phyloP scores from a whole-genome alignment of 2,113 vertebrate species.

The Triplophysa dalaica region DNA sequence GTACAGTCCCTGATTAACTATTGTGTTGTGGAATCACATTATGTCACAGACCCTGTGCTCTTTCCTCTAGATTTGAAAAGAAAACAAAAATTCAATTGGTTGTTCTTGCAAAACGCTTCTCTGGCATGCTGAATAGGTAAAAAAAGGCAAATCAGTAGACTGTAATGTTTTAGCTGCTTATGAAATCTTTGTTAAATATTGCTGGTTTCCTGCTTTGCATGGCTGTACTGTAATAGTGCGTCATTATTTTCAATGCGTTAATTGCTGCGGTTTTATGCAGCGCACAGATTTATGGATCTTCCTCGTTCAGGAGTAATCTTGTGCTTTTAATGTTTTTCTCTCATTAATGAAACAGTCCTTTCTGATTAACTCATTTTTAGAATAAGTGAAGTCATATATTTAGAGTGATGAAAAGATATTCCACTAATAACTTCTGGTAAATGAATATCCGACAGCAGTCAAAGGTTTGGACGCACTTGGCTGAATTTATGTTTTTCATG shows the following conservation, averaged over 20 bases:
- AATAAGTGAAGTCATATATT: slow-evolving; percentile 29
- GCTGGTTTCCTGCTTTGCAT: slow-evolving; percentile 14
- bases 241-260: slow-evolving; percentile 2
- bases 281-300: slow-evolving; percentile 3
- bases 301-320: neutral
- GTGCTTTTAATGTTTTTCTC: slow-evolving; percentile 7
- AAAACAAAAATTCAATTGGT: neutral
- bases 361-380: slow-evolving; percentile 30
- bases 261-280: slow-evolving; percentile 20
- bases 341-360: slow-evolving; percentile 17
- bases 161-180: slow-evolving; percentile 21
- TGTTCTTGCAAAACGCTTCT: slow-evolving; percentile 2
- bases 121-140: neutral
- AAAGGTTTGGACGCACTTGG: neutral
- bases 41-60: neutral
- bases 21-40: slow-evolving; percentile 12
- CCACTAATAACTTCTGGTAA: slow-evolving; percentile 2
- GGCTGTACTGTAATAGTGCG: neutral
- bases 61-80: neutral
- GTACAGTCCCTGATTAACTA: neutral
- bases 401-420: too few relatives aligned
- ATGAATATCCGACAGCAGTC: slow-evolving; percentile 28
- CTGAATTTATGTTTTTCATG: neutral
- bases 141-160: slow-evolving; percentile 19
- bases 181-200: slow-evolving; percentile 10